Conservation (phyloP, 2,888 invertebrate genomes). For the Agrochola circellaris region DNA sequence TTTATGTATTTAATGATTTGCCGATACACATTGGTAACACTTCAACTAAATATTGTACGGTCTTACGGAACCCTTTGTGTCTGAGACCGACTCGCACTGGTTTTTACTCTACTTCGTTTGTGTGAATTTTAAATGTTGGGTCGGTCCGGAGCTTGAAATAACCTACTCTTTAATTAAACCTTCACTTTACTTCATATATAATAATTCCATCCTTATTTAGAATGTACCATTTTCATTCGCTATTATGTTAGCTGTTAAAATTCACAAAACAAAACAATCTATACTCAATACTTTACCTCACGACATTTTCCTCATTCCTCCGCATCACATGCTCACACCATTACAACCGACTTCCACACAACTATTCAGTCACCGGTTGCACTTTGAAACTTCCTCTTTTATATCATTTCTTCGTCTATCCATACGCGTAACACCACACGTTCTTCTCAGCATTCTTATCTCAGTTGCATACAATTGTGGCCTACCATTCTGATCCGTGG, state of each 20-base stretch:
- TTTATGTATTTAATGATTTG: not conserved
- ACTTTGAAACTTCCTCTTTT: too few relatives aligned
- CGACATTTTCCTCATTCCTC: not conserved
- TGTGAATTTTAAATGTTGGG: constrained; percentile 4
- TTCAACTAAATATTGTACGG: too few relatives aligned
- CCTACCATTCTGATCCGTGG: too few relatives aligned
- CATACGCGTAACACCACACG: too few relatives aligned
- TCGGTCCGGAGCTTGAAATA: not conserved
- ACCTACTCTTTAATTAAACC: not conserved
- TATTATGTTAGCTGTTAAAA: not conserved
- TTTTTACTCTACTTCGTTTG: not conserved
- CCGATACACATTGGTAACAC: not conserved
- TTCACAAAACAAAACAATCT: not conserved
- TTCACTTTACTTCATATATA: not conserved
- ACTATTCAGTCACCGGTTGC: not conserved
- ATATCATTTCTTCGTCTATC: too few relatives aligned
- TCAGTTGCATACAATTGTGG: too few relatives aligned
- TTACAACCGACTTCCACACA: too few relatives aligned
- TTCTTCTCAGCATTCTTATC: too few relatives aligned
- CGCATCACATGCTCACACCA: not conserved
- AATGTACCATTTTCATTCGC: not conserved
- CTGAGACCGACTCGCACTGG: too few relatives aligned
- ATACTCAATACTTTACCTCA: not conserved
- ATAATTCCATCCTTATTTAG: not conserved
- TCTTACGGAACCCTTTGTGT: too few relatives aligned